Percentiles rank a stretch among this genome's conserved stretches.
Evolutionary conservation across 2,113 vertebrate species (phyloP).

Genomic region (Engraulis encrasicolus): DNA sequence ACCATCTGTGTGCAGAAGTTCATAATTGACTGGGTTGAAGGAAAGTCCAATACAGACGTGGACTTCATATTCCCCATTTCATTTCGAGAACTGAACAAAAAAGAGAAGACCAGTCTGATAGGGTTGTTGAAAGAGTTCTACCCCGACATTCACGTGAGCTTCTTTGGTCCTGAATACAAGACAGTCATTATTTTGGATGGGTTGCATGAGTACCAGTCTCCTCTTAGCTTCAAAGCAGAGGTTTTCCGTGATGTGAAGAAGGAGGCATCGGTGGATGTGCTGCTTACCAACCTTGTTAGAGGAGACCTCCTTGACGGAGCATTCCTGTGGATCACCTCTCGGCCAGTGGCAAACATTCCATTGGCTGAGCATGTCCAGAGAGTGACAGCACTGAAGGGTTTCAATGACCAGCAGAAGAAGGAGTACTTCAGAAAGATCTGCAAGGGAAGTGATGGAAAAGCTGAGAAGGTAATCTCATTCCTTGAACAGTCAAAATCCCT

Average conservation of each 20-base stretch:
- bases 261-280: background rate
- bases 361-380: background rate
- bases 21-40: background rate
- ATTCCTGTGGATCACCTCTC: background rate
- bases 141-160: background rate
- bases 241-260: background rate
- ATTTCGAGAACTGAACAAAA: background rate
- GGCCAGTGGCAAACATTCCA: background rate
- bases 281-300: background rate
- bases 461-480: background rate
- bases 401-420: background rate
- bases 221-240: background rate
- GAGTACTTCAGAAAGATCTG: background rate
- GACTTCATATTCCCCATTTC: background rate
- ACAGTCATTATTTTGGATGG: background rate
- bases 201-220: background rate
- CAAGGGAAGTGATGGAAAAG: background rate
- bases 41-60: conserved; percentile 6
- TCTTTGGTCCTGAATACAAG: background rate
- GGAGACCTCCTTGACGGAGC: background rate
- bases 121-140: background rate
- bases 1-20: background rate
- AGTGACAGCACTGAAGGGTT: background rate
- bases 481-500: background rate
- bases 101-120: background rate